Evolutionary conservation across 2,888 invertebrate species (phyloP), one percentile per base, ranked within the genome.

Genomic region (Apeira syringaria): DNA sequence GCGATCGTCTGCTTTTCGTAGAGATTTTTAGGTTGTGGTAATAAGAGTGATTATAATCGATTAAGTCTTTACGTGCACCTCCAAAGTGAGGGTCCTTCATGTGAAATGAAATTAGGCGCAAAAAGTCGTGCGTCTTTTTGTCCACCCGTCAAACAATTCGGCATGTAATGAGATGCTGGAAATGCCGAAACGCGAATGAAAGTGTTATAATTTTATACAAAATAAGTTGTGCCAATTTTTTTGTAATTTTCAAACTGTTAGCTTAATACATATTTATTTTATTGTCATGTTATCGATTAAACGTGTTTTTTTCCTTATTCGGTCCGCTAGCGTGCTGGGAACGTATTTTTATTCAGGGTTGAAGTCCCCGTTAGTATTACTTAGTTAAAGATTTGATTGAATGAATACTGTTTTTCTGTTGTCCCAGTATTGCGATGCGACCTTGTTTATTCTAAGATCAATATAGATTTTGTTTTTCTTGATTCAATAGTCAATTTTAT

Each of bases 211-310:
- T 45, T 40, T 32, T 35, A 34, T 24, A 29, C 17, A 11, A 24
- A 25, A 20, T 29, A 39, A 56, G 45, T 56, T 49, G 56, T 56
- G 56, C 56, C 56, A 56, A 56, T 53, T 38, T 52, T n/a, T 47
- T 52, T 35, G 45, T 45, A 53, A 44, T 27, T 50, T 52, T 51
- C 41, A 50, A 49, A 51, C 44, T 50, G 35, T 47, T 56, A 51
- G 53, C 43, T 8, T 51, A 53, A 47, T 62, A 62, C 47, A 60
- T 70, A 68, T 65, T 69, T 70, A 70, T 74, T 79, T 76, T 71
- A 66, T 66, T 64, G 62, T 62, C 68, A 61, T 63, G 69, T 77
- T 74, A 70, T 71, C 64, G 56, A 58, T 67, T 76, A 75, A 74
- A 74, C 65, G 68, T 62, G 61, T 53, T 61, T 59, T 66, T 62